A percentile compares a stretch with the other conserved stretches of the same genome.
Conservation (phyloP, 2,113 vertebrate species). For the Meleagris gallopavo region DNA sequence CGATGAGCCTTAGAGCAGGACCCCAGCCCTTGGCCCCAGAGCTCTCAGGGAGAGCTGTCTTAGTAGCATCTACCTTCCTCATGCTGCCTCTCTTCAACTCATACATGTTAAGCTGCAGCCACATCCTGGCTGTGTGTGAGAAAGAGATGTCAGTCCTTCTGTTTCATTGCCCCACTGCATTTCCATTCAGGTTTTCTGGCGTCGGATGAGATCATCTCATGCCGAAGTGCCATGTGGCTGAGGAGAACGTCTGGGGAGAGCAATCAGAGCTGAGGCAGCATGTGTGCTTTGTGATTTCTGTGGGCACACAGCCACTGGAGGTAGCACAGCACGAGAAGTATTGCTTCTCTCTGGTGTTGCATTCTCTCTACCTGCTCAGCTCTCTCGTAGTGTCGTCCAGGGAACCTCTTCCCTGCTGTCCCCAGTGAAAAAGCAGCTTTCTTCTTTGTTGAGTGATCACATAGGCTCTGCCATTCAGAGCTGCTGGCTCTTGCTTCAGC, state of each 20-base stretch:
- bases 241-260: not conserved
- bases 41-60: not conserved
- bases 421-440: not conserved
- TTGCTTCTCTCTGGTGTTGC: not conserved
- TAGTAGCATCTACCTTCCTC: not conserved
- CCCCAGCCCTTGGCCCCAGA: not conserved
- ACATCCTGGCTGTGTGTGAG: not conserved
- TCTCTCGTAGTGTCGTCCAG: not conserved
- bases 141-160: not conserved
- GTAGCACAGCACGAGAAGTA: not conserved
- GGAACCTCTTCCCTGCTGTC: not conserved
- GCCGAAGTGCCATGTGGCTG: not conserved
- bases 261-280: not conserved
- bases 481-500: not conserved
- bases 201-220: not conserved
- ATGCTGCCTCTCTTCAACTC: not conserved
- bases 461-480: not conserved
- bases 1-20: not conserved
- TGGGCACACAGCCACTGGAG: not conserved
- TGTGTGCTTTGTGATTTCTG: not conserved
- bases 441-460: not conserved
- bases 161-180: not conserved
- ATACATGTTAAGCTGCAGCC: not conserved
- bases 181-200: not conserved
- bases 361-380: not conserved